phyloP scores from a whole-genome alignment of 2,888 invertebrate genomes.

The Macrophya annulata region DNA sequence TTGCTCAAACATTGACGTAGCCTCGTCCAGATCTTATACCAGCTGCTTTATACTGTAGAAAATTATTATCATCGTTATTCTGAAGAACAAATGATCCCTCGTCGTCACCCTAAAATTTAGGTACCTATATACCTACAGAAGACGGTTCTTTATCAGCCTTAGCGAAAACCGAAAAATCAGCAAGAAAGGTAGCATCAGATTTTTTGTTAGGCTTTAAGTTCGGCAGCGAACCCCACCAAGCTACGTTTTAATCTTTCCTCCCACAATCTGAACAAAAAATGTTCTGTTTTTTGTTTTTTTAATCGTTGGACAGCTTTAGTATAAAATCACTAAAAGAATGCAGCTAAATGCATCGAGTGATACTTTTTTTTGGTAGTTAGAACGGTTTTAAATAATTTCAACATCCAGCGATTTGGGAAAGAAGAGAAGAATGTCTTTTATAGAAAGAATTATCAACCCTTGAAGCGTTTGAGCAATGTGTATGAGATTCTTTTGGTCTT shows the following conservation, averaged over 20 bases:
- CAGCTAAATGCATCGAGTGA: not conserved
- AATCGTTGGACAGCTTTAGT: not conserved
- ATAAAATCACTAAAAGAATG: not conserved
- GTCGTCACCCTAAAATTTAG: not conserved
- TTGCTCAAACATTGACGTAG: not conserved
- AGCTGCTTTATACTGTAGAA: not conserved
- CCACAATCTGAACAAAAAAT: not conserved
- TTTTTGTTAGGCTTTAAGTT: not conserved
- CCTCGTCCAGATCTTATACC: not conserved
- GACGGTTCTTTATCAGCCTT: not conserved
- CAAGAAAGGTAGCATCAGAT: slow-evolving; percentile 6
- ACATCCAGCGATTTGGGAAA: too few species aligned
- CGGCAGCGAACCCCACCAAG: not conserved
- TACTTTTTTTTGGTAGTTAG: not conserved
- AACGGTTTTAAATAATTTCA: too few species aligned
- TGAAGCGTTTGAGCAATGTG: too few species aligned
- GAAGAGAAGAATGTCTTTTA: too few species aligned
- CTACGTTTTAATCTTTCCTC: not conserved
- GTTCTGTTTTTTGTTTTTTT: too few species aligned
- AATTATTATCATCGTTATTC: slow-evolving; percentile 38
- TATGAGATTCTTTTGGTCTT: too few species aligned
- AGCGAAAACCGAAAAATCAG: not conserved
- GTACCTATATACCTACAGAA: too few species aligned
- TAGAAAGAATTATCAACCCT: too few species aligned
- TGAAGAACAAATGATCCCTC: slow-evolving; percentile 24